Base-by-base conservation (phyloP, 2,888 invertebrate species). In the Alitta virens region DNA sequence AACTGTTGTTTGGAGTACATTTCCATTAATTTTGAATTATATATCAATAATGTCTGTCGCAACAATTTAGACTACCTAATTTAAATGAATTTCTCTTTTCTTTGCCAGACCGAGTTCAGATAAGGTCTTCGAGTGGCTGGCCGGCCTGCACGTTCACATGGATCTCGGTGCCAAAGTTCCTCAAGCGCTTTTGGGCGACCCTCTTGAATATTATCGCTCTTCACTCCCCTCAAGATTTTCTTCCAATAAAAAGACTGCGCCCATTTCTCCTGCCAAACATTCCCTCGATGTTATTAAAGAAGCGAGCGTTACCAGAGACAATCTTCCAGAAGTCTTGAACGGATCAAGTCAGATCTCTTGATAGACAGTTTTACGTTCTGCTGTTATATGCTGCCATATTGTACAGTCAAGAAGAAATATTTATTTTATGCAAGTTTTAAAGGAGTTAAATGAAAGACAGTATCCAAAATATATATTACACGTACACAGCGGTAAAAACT, bases 81-180 rank as follows among this genome's bases (percentile, higher is more conserved):
- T 12, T 52, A 24, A 52, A 25, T 52, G 5, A 52, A 52, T 24
- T 52, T n/a, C n/a, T n/a, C 3, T 25, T 42, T 23, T 38, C 18
- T 59, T 40, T 60, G 56, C 9, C 64, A 68, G 68, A 49, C 68
- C 68, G 21, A 38, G 60, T 1, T 68, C 67, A 56, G 63, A 61
- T 2, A 54, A 63, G 21, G 40, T 67, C 26, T 53, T 56, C 43
- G 43, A 53, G 25, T 67, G 66, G 68, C 43, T 68, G 43, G 63
- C 60, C 5, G 58, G 46, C 21, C 43, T 65, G 18, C 38, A 46
- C 27, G 46, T 67, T 12, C 60, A 67, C 56, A 58, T 65, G 21
- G 64, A 65, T 60, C 40, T 62, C 7, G 63, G 63, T 3, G 33
- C 61, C 18, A 57, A 56, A 3, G 38, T 62, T 5, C 63, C 66